These are phyloP conservation scores for Nymphalis c-album DNA, from an alignment of 2,888 invertebrate species.

Conservation along the genomic window DNA sequence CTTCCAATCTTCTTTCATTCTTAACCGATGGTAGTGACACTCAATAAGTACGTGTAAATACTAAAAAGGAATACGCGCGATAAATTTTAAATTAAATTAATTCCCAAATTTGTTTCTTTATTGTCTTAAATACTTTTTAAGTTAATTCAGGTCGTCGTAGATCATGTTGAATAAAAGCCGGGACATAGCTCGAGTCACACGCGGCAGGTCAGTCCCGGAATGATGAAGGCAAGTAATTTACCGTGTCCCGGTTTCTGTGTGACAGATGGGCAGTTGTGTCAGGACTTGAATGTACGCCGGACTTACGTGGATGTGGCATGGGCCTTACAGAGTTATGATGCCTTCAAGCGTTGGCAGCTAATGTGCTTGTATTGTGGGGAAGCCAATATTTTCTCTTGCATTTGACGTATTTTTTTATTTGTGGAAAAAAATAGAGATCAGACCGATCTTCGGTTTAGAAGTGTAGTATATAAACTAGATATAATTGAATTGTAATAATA, in stretches of 20 bases:
- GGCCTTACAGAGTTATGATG: slow-evolving; percentile 33
- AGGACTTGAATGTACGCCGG: slow-evolving; percentile 39
- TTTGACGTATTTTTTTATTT: background rate
- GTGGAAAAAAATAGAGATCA: no score
- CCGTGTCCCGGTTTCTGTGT: slow-evolving; percentile 64
- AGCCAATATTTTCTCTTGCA: background rate
- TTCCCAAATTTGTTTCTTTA: no score
- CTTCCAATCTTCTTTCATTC: no score
- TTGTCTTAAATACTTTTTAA: background rate
- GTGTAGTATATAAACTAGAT: background rate
- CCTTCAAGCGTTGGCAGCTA: slow-evolving; percentile 23
- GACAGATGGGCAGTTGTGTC: slow-evolving; percentile 71
- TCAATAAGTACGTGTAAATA: no score
- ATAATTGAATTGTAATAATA: background rate
- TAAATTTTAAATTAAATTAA: no score
- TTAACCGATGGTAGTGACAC: no score
- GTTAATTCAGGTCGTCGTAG: slow-evolving; percentile 31
- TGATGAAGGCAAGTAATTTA: slow-evolving; percentile 77
- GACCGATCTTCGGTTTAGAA: no score
- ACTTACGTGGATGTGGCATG: slow-evolving; percentile 42
- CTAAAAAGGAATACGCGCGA: no score
- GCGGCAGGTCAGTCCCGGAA: slow-evolving; percentile 61
- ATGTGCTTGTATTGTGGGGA: background rate
- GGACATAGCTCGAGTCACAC: slow-evolving; percentile 38
- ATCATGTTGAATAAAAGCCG: slow-evolving; percentile 52